Evolutionary conservation across 2,888 invertebrate species (phyloP), one percentile per base, ranked within the genome.

Genomic region (Elmis aenea): DNA sequence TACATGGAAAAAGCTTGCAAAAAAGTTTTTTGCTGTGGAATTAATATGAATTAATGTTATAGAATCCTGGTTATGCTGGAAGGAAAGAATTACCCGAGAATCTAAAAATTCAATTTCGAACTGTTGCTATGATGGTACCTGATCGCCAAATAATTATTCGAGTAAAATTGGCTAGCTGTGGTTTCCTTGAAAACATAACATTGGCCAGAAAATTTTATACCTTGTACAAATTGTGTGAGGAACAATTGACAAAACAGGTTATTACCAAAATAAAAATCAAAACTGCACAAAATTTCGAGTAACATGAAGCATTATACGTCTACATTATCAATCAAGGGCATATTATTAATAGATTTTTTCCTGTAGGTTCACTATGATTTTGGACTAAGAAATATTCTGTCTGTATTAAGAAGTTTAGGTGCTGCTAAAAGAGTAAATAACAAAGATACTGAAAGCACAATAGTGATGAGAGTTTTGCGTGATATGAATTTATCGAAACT

Each of bases 81-180:
- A 80, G 96, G 36, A 95, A 95, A 58, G 95, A 95, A 64, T 67
- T 96, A 27, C 96, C 96, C 0, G 96, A 96, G 70, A 96, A 96
- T 70, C 73, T 96, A 50, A 96, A 96, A 73, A 93, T 96, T 54
- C 95, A 96, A 68, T 96, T 96, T 68, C 81, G 96, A 33, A 94
- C 94, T 0, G 95, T 96, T 0, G 93, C 96, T 23, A 96, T 96
- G 96, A 95, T 96, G 95, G 95, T 96, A 9, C 95, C 96, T 0
- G 96, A 96, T 66, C 72, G 95, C 39, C 95, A 94, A 69, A 96
- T 96, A 58, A 96, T 96, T 57, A 96, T 96, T 50, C 74, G 95
- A 45, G 96, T 96, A 1, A 96, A 96, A 69, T 70, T 96, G 30
- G 95, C 95, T 10, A 90, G 91, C 48, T 95, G 95, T 62, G 96